Evolutionary conservation across 2,888 invertebrate species (phyloP), one percentile per base, ranked within the genome.

Genomic region (Drosophila rellima): DNA sequence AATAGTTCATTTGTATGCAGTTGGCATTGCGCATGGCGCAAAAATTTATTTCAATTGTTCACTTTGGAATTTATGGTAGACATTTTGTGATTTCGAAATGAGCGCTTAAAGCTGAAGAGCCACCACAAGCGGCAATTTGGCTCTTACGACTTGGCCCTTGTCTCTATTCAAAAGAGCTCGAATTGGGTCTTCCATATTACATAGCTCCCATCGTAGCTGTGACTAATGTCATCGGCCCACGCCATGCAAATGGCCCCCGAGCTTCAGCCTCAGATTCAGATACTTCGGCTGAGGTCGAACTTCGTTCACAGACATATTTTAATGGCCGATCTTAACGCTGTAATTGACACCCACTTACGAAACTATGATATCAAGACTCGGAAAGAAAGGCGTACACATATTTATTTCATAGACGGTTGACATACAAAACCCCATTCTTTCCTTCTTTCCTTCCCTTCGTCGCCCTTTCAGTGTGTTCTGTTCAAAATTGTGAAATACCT

Each of bases 31-130:
- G 74, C 90, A 85, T 90, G 90, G 87, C 87, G 87, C 87, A 90
- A 88, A 88, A 90, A 88, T 88, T 90, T 88, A 88, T 88, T 88
- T 88, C 88, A 90, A 90, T 88, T 88, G 90, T 90, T 89, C 87
- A 78, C 87, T 86, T 88, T 82, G 90, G 90, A 90, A 88, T 88
- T 90, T 89, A 83, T 83, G 73, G 90, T 86, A 89, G 90, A 83
- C 88, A 89, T 89, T 89, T 82, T 83, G 90, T 88, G 88, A 82
- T 89, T 83, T 83, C 90, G 80, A 83, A 83, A 89, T 85, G 76
- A 89, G 72, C 75, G 70, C 80, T 69, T 64, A 82, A 73, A 63
- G 47, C 74, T 62, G 52, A 52, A 54, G 64, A 80, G 60, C 56
- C 55, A 54, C n/a, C 44, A 52, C 31, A 59, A 52, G 76, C 77